phyloP scores from a whole-genome alignment of 2,888 invertebrate genomes.

The Noctua comes region DNA sequence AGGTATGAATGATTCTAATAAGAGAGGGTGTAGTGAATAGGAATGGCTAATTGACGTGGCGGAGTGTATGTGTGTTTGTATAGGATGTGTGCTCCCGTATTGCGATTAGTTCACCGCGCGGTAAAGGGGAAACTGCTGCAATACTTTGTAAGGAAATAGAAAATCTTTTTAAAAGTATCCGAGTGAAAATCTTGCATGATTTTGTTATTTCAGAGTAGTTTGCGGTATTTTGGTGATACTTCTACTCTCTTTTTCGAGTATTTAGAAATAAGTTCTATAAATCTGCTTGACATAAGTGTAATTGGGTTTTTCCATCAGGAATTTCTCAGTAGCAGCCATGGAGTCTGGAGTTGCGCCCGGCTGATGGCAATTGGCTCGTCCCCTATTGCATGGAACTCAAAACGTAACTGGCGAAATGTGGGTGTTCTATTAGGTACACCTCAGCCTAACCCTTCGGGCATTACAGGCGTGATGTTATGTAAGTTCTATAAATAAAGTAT shows the following conservation, averaged over 20 bases:
- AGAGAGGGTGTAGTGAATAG: constrained; percentile 52
- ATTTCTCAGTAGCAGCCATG: not conserved
- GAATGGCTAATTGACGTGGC: constrained; percentile 58
- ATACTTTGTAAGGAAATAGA: constrained; percentile 52
- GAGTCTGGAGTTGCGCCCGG: not conserved
- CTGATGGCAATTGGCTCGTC: not conserved
- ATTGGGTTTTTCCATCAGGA: not conserved
- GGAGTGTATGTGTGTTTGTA: constrained; percentile 43
- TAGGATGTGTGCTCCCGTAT: constrained; percentile 36
- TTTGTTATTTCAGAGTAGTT: constrained; percentile 2
- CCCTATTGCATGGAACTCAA: not conserved
- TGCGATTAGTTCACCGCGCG: constrained; percentile 42
- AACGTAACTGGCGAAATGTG: not conserved
- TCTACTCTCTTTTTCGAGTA: not conserved
- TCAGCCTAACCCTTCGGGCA: no score
- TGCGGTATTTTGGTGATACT: not conserved
- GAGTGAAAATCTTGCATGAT: constrained; percentile 23
- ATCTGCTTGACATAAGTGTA: not conserved
- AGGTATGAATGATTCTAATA: constrained; percentile 59
- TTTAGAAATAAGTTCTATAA: not conserved
- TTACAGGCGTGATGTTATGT: not conserved
- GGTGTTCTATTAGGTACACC: not conserved
- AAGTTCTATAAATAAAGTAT: not conserved
- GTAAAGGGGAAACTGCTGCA: constrained; percentile 37
- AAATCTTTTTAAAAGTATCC: constrained; percentile 49